Base-by-base conservation (phyloP, 2,797 vertebrate species). In the Macrochelys suwanniensis region DNA sequence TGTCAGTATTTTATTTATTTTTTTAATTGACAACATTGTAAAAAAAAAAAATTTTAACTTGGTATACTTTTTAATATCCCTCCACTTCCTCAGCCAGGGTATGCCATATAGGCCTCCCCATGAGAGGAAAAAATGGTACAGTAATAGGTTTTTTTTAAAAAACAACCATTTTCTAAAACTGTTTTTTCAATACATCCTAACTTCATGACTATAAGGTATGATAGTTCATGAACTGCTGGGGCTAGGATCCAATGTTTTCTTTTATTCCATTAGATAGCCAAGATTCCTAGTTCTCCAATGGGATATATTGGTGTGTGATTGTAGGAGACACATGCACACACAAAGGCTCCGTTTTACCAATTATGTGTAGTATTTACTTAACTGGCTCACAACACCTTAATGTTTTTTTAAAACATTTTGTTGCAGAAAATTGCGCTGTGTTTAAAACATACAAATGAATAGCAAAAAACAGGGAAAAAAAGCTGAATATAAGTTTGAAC, bases 381-480 rank as follows among this genome's bases (percentile, higher is more conserved):
- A 56, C 26, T 92, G 33, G 82, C 15, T 84, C 53, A 87, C 4
- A 47, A 2, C 37, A 83, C 84, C 90, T 77, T 88, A 88, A 11
- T 4, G 84, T 57, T 90, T 94, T 5, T 95, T 90, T 33, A 16
- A 81, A 96, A 92, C 81, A 42, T 74, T 11, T 11, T 68, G n/a
- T 37, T 37, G n/a, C 17, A 68, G 65, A 68, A 61, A 92, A 68
- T 78, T 82, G 33, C 74, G 45, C 90, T 82, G 51, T 3, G 25
- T 77, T 77, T 33, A 26, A 47, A 76, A 76, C 9, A 21, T 21
- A 37, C 25, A 76, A 21, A 37, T 68, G 7, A 68, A 21, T 68
- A 68, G n/a, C 33, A 37, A n/a, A 19, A 76, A 76, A 4, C 16
- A 25, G 25, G 7, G 15, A 45, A 8, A 45, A 16, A 47, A 45